phyloP scores from a whole-genome alignment of 2,113 vertebrate genomes.

The Ictalurus furcatus region DNA sequence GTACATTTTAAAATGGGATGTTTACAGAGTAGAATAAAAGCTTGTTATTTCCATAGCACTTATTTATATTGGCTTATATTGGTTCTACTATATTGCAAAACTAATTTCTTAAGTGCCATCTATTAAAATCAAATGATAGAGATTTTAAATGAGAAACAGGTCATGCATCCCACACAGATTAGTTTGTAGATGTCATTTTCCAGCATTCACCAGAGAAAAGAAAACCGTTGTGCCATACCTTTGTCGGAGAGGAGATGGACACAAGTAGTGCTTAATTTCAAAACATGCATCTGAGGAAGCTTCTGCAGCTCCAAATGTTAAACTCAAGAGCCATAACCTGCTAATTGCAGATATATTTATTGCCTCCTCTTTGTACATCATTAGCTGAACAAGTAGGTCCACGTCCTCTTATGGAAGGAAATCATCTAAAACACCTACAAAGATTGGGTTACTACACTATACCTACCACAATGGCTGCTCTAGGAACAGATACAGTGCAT shows the following conservation, averaged over 20 bases:
- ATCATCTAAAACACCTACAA: not conserved
- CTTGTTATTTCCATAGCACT: not conserved
- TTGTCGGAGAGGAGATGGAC: not conserved
- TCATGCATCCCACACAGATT: not conserved
- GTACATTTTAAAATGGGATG: slow-evolving; percentile 67
- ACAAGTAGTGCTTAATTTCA: not conserved
- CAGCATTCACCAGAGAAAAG: not conserved
- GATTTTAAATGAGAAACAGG: not conserved
- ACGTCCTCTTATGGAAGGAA: not conserved
- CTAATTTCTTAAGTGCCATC: not conserved
- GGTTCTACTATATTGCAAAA: not conserved
- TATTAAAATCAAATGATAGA: not conserved
- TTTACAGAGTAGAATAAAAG: slow-evolving; percentile 41
- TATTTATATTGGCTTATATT: not conserved
- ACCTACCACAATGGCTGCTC: not conserved
- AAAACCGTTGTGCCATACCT: not conserved
- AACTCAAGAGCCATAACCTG: not conserved
- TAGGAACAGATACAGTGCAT: not conserved
- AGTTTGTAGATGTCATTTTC: not conserved
- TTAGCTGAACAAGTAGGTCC: not conserved
- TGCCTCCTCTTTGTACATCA: not conserved
- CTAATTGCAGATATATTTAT: not conserved
- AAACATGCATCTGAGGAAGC: not conserved
- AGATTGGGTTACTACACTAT: not conserved
- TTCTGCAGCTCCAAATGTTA: not conserved